phyloP scores from a whole-genome alignment of 2,797 vertebrate species.

The Lepilemur ruficaudatus region DNA sequence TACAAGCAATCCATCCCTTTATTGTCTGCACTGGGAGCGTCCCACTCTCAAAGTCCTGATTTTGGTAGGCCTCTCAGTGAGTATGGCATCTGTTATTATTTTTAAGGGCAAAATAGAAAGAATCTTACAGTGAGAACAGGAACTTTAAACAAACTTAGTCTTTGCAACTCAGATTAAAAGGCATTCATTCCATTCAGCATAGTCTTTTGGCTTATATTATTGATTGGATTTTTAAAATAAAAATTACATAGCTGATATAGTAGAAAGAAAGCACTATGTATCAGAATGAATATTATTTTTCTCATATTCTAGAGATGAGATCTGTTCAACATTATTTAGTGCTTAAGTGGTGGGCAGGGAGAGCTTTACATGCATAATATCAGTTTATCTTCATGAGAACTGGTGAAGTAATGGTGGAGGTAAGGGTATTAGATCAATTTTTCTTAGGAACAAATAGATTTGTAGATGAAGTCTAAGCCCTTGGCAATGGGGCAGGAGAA shows the following conservation, averaged over 20 bases:
- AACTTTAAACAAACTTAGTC: neutral
- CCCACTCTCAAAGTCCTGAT: neutral
- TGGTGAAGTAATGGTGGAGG: neutral
- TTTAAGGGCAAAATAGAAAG: conserved; percentile 5
- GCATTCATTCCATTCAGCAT: neutral
- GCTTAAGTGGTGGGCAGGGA: neutral
- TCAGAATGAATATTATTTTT: neutral
- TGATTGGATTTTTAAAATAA: neutral
- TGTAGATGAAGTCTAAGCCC: neutral
- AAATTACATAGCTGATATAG: neutral
- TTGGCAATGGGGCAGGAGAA: neutral
- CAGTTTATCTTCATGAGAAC: neutral
- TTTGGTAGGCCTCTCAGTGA: neutral
- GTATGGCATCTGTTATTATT: conserved; percentile 3
- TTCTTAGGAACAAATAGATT: neutral
- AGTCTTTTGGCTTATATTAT: neutral
- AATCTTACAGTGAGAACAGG: neutral
- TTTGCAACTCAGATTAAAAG: neutral
- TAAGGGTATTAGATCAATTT: neutral
- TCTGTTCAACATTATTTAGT: neutral
- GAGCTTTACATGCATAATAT: neutral
- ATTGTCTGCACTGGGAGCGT: neutral
- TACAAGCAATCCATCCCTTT: neutral
- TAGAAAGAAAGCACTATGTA: neutral
- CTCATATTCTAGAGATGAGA: neutral